phyloP scores from a whole-genome alignment of 1,140 invertebrate genomes.

The Zaprionus gabonicus region DNA sequence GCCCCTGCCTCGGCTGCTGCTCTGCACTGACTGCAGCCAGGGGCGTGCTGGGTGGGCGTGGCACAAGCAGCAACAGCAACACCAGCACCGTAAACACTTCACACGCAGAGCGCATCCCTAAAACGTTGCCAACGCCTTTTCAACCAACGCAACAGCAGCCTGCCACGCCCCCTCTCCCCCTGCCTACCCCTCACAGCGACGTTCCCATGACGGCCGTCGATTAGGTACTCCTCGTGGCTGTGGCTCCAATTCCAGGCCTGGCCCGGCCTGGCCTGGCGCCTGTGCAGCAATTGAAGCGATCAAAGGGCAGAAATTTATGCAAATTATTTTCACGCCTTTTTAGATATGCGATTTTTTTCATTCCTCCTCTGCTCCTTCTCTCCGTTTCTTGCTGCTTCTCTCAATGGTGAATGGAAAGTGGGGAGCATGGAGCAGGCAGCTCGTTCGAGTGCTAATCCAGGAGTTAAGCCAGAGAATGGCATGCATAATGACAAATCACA shows the following conservation, averaged over 20 bases:
- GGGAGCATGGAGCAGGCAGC: not conserved
- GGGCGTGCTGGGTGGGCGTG: conserved; percentile 48
- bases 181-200: not conserved
- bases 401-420: not conserved
- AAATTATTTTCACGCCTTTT: conserved; percentile 85
- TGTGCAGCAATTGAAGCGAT: conserved; percentile 74
- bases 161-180: not conserved
- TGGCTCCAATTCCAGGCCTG: conserved; percentile 17
- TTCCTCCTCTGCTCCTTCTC: not conserved
- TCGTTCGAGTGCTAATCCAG: conserved; percentile 21
- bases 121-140: conserved; percentile 61
- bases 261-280: conserved; percentile 6
- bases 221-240: conserved; percentile 50
- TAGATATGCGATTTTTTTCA: conserved; percentile 80
- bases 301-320: conserved; percentile 84
- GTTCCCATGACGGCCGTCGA: conserved; percentile 76
- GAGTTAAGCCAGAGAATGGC: conserved; percentile 7
- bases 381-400: not conserved
- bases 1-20: not conserved
- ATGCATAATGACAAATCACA: conserved; percentile 4
- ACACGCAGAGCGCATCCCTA: conserved; percentile 68
- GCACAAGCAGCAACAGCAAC: conserved; percentile 41
- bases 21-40: conserved; percentile 30
- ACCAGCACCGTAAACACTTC: conserved; percentile 59
- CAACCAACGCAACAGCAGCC: conserved; percentile 23